A percentile compares a stretch with the other conserved stretches of the same genome.
phyloP scores from a whole-genome alignment of 2,113 vertebrate species.

The Silurus glanis region DNA sequence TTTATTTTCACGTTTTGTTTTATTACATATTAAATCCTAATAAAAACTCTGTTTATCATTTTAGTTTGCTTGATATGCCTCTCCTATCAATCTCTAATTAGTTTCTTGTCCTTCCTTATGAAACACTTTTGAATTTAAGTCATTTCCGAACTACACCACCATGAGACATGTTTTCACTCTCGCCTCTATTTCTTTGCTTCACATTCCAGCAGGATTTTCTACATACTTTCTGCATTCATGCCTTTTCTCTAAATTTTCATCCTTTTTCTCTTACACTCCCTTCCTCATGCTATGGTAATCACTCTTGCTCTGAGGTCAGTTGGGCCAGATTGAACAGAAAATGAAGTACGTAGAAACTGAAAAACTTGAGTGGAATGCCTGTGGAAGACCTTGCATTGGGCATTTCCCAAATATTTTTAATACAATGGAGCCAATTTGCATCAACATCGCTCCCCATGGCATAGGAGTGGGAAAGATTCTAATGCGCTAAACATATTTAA shows the following conservation, averaged over 20 bases:
- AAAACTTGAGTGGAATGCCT: slow-evolving; percentile 44
- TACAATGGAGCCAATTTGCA: slow-evolving; percentile 43
- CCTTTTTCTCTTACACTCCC: not conserved
- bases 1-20: not conserved
- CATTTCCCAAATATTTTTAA: slow-evolving; percentile 42
- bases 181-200: not conserved
- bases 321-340: slow-evolving; percentile 22
- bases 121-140: not conserved
- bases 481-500: slow-evolving; percentile 2
- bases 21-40: not conserved
- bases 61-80: not conserved
- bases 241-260: not conserved
- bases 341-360: slow-evolving; percentile 15
- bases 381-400: slow-evolving; percentile 31
- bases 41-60: not conserved
- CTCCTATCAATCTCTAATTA: not conserved
- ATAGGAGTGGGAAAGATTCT: slow-evolving; percentile 1
- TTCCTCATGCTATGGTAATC: slow-evolving; percentile 27
- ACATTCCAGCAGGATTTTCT: not conserved
- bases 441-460: slow-evolving; percentile 16
- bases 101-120: not conserved
- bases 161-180: not conserved
- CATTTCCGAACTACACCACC: too few relatives aligned
- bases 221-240: slow-evolving; percentile 3
- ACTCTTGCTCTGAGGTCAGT: slow-evolving; percentile 26